Evolutionary conservation across 2,888 invertebrate genomes (phyloP), one percentile per base, ranked within the genome.

Genomic region (Alloscopus bannaensis): DNA sequence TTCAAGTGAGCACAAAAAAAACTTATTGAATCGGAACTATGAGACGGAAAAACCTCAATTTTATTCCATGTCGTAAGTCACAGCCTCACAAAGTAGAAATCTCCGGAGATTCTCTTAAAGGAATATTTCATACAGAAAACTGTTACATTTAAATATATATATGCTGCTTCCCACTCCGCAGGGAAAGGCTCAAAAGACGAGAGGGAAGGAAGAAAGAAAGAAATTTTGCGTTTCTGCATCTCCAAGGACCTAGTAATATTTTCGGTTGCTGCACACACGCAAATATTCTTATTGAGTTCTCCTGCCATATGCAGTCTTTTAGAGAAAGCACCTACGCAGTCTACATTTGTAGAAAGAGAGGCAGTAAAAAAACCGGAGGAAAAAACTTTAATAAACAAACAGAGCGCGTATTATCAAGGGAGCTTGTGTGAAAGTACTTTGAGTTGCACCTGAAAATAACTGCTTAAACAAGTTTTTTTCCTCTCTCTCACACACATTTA

Each of bases 361-460:
- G 36, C 20, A 47, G 29, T 47, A n/a, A 50, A 20, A 29, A 70
- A 47, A 60, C 42, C 28, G 29, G 42, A 28, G n/a, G 36, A 31
- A 70, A 60, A 71, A 71, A 62, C 71, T 71, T 71, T 31, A 71
- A 71, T 71, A 71, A 71, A 50, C 71, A 71, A 71, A 71, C 71
- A 71, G 60, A 71, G 62, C 60, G 50, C 13, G 50, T 71, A 71
- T 71, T 60, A 71, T 71, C 71, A 24, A 26, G 71, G 71, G 71
- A 71, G 50, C 36, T 62, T 71, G 71, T 71, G 71, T 50, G 71
- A 71, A 71, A 71, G 71, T 71, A 71, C 31, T 62, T 71, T 60
- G 72, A 52, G 72, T 50, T 72, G 72, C 72, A 72, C 72, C 72
- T 72, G 72, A 70, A 72, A 72, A 59, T 72, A 72, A 52, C 62